Base-by-base conservation (phyloP, 2,888 invertebrate species). In the Caenorhabditis sulstoni region DNA sequence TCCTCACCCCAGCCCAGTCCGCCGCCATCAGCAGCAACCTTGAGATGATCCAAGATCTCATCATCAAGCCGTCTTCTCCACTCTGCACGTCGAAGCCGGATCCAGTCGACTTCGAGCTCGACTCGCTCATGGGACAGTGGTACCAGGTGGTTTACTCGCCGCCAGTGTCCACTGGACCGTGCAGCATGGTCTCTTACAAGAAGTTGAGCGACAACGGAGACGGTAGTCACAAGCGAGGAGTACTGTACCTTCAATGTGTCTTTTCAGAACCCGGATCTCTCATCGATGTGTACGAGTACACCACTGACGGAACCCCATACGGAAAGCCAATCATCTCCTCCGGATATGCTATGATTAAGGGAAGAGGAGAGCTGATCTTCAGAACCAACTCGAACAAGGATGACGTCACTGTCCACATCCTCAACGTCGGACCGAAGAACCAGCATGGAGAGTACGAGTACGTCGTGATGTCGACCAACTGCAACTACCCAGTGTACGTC, bases 251-350 rank as follows among this genome's bases (percentile, higher is more conserved):
- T n/a, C n/a, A 37, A 12, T 14, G n/a, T 8, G 3, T 55, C 22
- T 41, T 67, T 55, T 57, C 47, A 76, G 71, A 67, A 37, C 75
- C 81, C 29, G 88, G 88, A 44, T 87, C 88, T 1, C 85, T 90
- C 62, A 88, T 90, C 75, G 89, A 90, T 58, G 86, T 88, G 47
- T 90, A 90, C 76, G 90, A 90, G 81, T 90, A 90, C 84, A 87
- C 88, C 8, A 90, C 90, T n/a, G 90, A 89, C 59, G 90, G 90
- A 53, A 90, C 89, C 16, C 90, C 90, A 29, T 90, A 87, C 74
- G 88, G 87, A 77, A 87, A 88, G 70, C 90, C 90, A 14, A 85
- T 85, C 59, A 90, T 90, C 76, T 87, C 87, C 14, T 88, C 88
- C 29, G 90, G 90, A 44, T 90, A 90, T 71, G 87, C 89, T n/a